Conservation (phyloP, 2,888 invertebrate species). For the Acanthosepion lycidas region DNA sequence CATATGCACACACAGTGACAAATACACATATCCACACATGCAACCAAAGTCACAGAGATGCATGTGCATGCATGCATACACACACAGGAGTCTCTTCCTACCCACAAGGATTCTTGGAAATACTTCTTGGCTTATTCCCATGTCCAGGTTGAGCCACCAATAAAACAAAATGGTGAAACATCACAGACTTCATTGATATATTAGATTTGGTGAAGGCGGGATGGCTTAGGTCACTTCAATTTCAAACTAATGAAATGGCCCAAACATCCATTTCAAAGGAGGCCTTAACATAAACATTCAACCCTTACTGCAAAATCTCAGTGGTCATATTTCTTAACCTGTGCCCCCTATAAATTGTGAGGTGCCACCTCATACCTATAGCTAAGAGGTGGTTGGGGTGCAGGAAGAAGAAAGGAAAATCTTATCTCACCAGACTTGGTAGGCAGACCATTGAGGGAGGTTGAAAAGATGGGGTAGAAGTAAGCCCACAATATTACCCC, state of each 20-base stretch:
- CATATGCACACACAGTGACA: too few species aligned
- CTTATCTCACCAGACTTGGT: constrained; percentile 17
- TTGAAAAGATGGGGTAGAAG: not conserved
- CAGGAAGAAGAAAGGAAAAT: not conserved
- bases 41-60: too few species aligned
- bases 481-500: not conserved
- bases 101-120: not conserved
- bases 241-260: constrained; percentile 6
- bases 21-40: too few species aligned
- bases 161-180: not conserved
- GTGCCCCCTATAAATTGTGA: not conserved
- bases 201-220: not conserved
- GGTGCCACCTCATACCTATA: constrained; percentile 14
- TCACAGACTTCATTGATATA: constrained; percentile 24
- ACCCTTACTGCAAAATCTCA: constrained; percentile 18
- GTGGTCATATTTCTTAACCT: constrained; percentile 8
- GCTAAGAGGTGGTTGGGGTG: not conserved
- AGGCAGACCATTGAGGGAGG: not conserved
- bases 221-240: constrained; percentile 8
- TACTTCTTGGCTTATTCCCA: not conserved
- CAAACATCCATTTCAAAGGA: not conserved
- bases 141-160: not conserved
- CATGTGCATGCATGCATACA: too few species aligned
- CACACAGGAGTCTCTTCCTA: not conserved
- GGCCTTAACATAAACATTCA: not conserved